Conservation (phyloP, 2,888 invertebrate species). For the Seira musarum region DNA sequence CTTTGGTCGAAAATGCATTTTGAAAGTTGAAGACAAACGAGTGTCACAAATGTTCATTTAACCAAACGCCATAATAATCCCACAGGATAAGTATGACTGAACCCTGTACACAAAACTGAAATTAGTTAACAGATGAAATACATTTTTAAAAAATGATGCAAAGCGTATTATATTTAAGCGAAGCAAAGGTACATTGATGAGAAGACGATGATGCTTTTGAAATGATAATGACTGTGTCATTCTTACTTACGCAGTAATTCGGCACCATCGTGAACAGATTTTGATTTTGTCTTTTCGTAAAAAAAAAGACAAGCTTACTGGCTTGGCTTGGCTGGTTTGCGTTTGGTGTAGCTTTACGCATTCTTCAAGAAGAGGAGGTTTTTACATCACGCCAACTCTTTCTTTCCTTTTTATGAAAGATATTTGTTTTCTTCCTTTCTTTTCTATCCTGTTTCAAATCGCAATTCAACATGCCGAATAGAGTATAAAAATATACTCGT, state of each 20-base stretch:
- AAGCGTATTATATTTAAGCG: not conserved
- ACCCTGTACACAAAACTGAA: not conserved
- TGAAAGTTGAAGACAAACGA: constrained; percentile 46
- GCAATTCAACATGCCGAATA: not conserved
- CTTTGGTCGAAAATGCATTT: constrained; percentile 23
- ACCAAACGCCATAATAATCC: not conserved
- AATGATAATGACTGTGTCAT: constrained; percentile 15
- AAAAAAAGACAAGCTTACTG: no score
- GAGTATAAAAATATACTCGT: not conserved
- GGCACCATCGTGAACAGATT: constrained; percentile 4
- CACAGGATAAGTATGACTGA: not conserved
- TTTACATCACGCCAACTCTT: constrained; percentile 28
- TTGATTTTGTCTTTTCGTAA: not conserved
- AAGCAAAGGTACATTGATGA: not conserved
- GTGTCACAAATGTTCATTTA: constrained; percentile 53
- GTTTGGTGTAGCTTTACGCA: not conserved
- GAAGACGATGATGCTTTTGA: not conserved
- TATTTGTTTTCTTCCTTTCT: constrained; percentile 12
- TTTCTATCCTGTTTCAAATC: not conserved
- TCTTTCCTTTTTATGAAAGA: constrained; percentile 10
- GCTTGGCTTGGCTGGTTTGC: not conserved
- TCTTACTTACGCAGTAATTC: constrained; percentile 8
- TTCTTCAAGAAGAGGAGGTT: not conserved
- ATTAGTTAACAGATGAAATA: not conserved
- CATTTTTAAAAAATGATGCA: not conserved